Conservation (phyloP, 2,888 invertebrate genomes). For the Macrosiphum euphorbiae region DNA sequence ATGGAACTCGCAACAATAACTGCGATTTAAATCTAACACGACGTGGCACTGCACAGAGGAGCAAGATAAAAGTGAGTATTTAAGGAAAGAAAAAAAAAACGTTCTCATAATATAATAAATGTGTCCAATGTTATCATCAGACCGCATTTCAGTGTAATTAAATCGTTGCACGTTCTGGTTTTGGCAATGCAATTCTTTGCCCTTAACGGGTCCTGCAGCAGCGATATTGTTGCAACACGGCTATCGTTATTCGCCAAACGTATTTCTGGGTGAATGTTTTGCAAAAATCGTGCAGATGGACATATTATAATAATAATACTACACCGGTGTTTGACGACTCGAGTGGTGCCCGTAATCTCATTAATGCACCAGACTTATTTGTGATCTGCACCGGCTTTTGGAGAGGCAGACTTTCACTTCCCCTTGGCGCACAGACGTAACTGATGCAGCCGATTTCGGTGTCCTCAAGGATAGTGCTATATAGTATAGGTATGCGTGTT, state of each 20-base stretch:
- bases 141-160: not conserved
- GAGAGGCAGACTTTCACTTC: conserved; percentile 33
- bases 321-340: not conserved
- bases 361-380: not conserved
- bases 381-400: not conserved
- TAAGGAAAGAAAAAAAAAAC: not conserved
- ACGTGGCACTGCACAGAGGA: not conserved
- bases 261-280: not conserved
- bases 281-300: not conserved
- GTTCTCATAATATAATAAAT: not conserved
- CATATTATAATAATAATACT: not conserved
- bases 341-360: not conserved
- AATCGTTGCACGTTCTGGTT: conserved; percentile 29
- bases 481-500: not conserved
- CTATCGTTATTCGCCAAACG: not conserved
- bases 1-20: not conserved
- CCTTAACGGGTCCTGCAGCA: not conserved
- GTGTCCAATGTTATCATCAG: not conserved
- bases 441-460: not conserved
- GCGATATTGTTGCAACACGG: not conserved
- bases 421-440: not conserved
- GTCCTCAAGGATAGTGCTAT: conserved; percentile 2
- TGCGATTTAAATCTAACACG: not conserved
- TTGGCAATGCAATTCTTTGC: conserved; percentile 35
- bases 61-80: not conserved